Evolutionary conservation across 1,140 invertebrate species (phyloP), one percentile per base, ranked within the genome.

Genomic region (Monomorium pharaonis): DNA sequence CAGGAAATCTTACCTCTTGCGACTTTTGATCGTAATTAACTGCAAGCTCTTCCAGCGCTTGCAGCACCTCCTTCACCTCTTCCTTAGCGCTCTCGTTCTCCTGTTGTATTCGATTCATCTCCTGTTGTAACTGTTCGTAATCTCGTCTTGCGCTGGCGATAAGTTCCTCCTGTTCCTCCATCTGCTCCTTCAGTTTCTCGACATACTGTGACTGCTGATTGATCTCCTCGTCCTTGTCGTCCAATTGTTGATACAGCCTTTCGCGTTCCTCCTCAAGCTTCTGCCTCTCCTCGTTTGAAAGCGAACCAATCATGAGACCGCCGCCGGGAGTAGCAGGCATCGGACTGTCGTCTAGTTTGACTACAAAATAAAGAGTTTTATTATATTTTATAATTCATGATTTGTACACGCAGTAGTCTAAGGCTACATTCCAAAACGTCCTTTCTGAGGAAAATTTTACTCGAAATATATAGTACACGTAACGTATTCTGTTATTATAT

Each of bases 181-280:
- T 98, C 94, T 99, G 99, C 91, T 99, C 98, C 94, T 99, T 99
- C 63, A 99, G 96, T 93, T 99, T 99, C 94, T 99, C 99, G 56
- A 99, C 98, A 91, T 98, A 97, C 95, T 99, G 99, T 78, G 98
- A 98, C 91, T 99, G 98, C 93, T 99, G 98, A 94, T 99, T 99
- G 90, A 99, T 99, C 94, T 99, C 99, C 93, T 99, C 99, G 94
- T 99, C 99, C 95, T 99, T 99, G 92, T 99, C 99, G 94, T 99
- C 99, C 87, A 99, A 95, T 94, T 99, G 99, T 93, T 98, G 98
- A 94, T 99, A 99, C 3, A 99, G 95, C 33, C 98, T 96, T 91
- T 98, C 98, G 72, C 98, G 96, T 94, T 99, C 99, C 92, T 98
- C 97, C 92, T 99, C 99, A 92, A 98, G 92, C 92, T 96, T 97